A percentile compares a stretch with the other conserved stretches of the same genome.
phyloP scores from a whole-genome alignment of 2,113 vertebrate genomes.

The Lota lota region DNA sequence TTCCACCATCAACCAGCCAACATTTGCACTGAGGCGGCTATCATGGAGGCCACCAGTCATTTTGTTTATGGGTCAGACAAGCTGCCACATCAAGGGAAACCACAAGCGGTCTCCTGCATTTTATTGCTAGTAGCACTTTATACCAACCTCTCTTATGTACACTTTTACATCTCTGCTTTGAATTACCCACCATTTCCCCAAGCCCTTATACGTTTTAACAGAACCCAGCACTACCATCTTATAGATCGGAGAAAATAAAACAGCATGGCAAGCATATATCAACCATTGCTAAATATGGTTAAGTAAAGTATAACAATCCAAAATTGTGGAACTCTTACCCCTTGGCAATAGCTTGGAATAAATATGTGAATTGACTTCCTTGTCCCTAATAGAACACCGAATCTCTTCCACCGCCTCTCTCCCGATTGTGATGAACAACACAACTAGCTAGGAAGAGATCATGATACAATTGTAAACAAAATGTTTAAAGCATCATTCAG shows the following conservation, averaged over 20 bases:
- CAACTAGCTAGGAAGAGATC: constrained; percentile 80
- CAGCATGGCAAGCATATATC: constrained; percentile 16
- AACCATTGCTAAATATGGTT: neutral
- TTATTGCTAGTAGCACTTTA: constrained; percentile 82
- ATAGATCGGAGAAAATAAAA: constrained; percentile 39
- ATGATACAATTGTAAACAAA: neutral
- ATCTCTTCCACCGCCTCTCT: constrained; percentile 94
- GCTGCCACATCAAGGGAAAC: constrained; percentile 81
- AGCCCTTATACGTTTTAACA: constrained; percentile 62
- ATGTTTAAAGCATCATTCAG: neutral
- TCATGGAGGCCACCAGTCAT: constrained; percentile 57
- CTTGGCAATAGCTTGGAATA: constrained; percentile 95
- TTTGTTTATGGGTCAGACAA: constrained; percentile 70
- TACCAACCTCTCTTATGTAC: constrained; percentile 76
- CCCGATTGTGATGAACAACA: constrained; percentile 88
- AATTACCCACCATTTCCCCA: constrained; percentile 79
- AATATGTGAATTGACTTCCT: constrained; percentile 98
- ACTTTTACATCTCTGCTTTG: constrained; percentile 80
- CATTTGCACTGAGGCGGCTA: constrained; percentile 42
- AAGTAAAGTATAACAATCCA: neutral
- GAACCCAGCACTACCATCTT: constrained; percentile 51
- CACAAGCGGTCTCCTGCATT: constrained; percentile 78
- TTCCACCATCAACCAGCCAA: constrained; percentile 35
- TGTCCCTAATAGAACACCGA: constrained; percentile 90
- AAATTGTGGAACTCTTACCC: constrained; percentile 72